Evolutionary conservation across 2,797 vertebrate genomes (phyloP).

Genomic region (Aeoliscus strigatus): DNA sequence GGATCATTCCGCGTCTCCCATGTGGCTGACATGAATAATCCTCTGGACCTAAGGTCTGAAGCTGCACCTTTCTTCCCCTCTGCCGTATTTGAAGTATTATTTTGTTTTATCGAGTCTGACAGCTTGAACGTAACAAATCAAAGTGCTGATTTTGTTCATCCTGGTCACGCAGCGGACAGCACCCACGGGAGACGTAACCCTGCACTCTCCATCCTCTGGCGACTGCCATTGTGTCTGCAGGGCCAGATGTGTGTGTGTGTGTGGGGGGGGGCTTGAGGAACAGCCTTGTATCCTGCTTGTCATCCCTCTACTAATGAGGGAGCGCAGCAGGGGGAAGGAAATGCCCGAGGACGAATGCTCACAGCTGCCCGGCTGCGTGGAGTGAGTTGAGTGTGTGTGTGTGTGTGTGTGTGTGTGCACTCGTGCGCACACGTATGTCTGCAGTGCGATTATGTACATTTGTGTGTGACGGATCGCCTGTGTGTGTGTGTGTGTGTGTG

Average conservation of each 20-base stretch:
- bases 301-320: slow-evolving; percentile 63
- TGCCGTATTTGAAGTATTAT: neutral
- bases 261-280: slow-evolving; percentile 46
- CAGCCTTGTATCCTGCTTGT: slow-evolving; percentile 47
- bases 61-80: too few species aligned
- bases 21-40: too few species aligned
- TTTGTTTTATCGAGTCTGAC: slow-evolving; percentile 5
- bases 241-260: slow-evolving; percentile 38
- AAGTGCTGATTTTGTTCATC: slow-evolving; percentile 26
- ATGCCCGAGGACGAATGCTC: slow-evolving; percentile 37
- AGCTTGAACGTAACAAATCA: slow-evolving; percentile 1
- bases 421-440: slow-evolving; percentile 1
- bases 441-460: neutral
- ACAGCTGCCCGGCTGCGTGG: slow-evolving; percentile 33
- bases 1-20: too few species aligned
- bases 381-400: neutral
- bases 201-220: slow-evolving; percentile 17
- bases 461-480: slow-evolving; percentile 8
- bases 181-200: slow-evolving; percentile 40
- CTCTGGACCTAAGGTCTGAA: too few species aligned
- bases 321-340: slow-evolving; percentile 36
- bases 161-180: slow-evolving; percentile 41
- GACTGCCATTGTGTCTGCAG: slow-evolving; percentile 26
- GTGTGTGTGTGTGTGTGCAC: slow-evolving; percentile 1
- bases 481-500: slow-evolving; percentile 10